phyloP scores from a whole-genome alignment of 2,113 vertebrate species.

The Hyaena hyaena region DNA sequence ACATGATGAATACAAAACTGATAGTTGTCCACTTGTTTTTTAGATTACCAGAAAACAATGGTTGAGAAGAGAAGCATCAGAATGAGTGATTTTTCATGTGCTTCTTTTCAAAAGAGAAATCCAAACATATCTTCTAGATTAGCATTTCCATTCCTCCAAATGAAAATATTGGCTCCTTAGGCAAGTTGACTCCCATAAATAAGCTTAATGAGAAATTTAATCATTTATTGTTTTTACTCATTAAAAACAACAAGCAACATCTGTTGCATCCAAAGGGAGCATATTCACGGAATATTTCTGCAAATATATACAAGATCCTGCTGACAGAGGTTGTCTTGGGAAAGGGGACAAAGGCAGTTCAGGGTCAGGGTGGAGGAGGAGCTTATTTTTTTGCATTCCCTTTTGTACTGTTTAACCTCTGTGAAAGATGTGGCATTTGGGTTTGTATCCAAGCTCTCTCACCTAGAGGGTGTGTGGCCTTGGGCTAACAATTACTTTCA shows the following conservation, averaged over 20 bases:
- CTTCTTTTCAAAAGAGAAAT: neutral
- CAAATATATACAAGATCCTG: neutral
- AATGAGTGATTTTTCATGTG: neutral
- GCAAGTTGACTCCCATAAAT: neutral
- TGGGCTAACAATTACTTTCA: neutral
- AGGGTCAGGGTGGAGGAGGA: neutral
- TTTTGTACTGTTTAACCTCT: neutral
- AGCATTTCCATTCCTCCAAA: neutral
- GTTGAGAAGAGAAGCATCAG: neutral
- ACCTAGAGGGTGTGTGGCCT: neutral
- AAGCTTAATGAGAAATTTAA: constrained; percentile 1
- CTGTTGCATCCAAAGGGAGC: neutral
- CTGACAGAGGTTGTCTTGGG: neutral
- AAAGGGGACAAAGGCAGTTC: too few species aligned
- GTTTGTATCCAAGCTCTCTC: neutral
- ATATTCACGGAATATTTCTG: neutral
- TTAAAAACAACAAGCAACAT: neutral
- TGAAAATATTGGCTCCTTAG: neutral
- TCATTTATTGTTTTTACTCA: neutral
- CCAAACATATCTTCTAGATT: neutral
- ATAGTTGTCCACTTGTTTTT: neutral
- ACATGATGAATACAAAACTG: neutral
- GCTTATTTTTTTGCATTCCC: too few species aligned
- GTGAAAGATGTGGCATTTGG: neutral
- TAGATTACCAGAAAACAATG: neutral